Conservation (phyloP, 35 echinoderm and acorn worm genomes). For the Amphiura filiformis region DNA sequence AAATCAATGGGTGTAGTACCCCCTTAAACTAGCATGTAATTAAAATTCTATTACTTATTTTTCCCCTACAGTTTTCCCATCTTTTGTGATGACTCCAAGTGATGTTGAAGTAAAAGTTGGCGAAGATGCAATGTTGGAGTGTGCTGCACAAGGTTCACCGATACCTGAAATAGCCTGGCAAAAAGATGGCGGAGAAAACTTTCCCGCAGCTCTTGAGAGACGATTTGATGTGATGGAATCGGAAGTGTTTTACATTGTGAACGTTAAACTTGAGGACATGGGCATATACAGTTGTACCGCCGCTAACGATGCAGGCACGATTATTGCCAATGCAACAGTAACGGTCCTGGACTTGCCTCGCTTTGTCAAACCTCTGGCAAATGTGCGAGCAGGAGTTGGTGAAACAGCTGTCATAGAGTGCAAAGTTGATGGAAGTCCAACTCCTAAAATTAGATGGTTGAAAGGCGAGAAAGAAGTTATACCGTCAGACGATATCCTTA, state of each 20-base stretch:
- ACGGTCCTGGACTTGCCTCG: slow-evolving; percentile 77
- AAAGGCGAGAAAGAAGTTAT: slow-evolving; percentile 57
- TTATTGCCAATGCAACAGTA: slow-evolving; percentile 82
- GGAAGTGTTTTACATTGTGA: slow-evolving; percentile 83
- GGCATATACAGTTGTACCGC: slow-evolving; percentile 92
- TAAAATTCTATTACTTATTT: slow-evolving; percentile 10
- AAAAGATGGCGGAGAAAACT: slow-evolving; percentile 90
- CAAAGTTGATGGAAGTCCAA: slow-evolving; percentile 59
- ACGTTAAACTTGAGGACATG: slow-evolving; percentile 62
- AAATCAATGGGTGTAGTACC: too few relatives aligned
- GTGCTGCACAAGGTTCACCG: slow-evolving; percentile 81
- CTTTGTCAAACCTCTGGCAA: slow-evolving; percentile 42
- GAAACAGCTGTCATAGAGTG: slow-evolving; percentile 77
- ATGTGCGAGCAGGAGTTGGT: slow-evolving; percentile 43
- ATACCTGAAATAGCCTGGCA: slow-evolving; percentile 88
- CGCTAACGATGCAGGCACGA: slow-evolving; percentile 80
- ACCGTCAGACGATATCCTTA: slow-evolving; percentile 48
- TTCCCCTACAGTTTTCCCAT: slow-evolving; percentile 83
- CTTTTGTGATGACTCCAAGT: slow-evolving; percentile 66
- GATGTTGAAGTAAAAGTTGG: slow-evolving; percentile 61
- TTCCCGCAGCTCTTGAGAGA: slow-evolving; percentile 84
- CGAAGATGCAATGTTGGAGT: slow-evolving; percentile 56
- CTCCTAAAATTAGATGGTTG: slow-evolving; percentile 67
- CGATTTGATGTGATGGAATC: slow-evolving; percentile 78
- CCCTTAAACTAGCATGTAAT: too few relatives aligned